These are phyloP conservation scores for Eremobia ochroleuca DNA, from an alignment of 2,888 invertebrate genomes.

Conservation along the genomic window DNA sequence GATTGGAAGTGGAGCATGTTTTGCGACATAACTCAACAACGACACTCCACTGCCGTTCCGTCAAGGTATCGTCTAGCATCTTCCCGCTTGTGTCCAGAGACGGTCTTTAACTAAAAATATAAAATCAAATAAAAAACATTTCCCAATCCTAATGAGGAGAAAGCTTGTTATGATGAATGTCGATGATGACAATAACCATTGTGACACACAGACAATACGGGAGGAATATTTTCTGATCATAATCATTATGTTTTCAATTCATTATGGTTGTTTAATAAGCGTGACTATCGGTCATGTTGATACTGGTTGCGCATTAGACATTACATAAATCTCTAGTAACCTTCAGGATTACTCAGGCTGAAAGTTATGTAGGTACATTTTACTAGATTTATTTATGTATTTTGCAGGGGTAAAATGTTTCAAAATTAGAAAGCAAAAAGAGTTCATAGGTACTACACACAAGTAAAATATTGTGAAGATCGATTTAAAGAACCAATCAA, in stretches of 20 bases:
- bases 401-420: not conserved
- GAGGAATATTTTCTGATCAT: slow-evolving; percentile 21
- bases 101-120: not conserved
- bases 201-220: slow-evolving; percentile 37
- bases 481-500: not conserved
- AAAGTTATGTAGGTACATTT: not conserved
- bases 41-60: no score
- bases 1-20: no score
- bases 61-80: no score
- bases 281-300: slow-evolving; percentile 56
- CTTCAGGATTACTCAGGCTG: not conserved
- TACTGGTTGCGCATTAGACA: slow-evolving; percentile 34
- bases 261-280: slow-evolving; percentile 42
- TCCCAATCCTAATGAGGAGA: slow-evolving; percentile 19
- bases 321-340: slow-evolving; percentile 33
- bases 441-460: not conserved
- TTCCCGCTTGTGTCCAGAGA: not conserved
- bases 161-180: slow-evolving; percentile 18
- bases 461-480: not conserved
- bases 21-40: no score
- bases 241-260: slow-evolving; percentile 43
- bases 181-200: slow-evolving; percentile 34
- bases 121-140: not conserved
- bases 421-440: not conserved
- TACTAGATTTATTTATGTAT: not conserved